Percentiles rank a stretch among this genome's conserved stretches.
Conservation (phyloP, 2,888 invertebrate genomes). For the Xestoiulus laeticollis region DNA sequence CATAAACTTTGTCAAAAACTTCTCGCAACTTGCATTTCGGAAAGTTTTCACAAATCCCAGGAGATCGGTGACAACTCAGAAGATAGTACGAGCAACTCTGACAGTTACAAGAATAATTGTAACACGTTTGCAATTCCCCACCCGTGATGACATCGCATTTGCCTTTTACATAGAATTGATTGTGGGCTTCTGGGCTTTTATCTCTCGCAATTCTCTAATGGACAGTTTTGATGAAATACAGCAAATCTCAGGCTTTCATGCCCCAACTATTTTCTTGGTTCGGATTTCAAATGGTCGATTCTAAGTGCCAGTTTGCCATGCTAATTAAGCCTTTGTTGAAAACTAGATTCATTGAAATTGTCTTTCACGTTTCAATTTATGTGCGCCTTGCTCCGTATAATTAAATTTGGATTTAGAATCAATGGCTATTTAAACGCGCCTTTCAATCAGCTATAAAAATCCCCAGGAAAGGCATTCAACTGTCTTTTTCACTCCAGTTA, state of each 20-base stretch:
- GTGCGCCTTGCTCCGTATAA: conserved; percentile 34
- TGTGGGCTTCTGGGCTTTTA: conserved; percentile 21
- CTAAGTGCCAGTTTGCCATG: neutral
- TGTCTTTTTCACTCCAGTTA: conserved; percentile 24
- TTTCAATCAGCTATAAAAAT: conserved; percentile 23
- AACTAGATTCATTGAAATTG: neutral
- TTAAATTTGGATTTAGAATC: conserved; percentile 29
- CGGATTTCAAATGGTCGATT: neutral
- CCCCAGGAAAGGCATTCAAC: neutral
- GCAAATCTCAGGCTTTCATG: conserved; percentile 29
- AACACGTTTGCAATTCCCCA: neutral
- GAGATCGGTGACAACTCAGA: neutral
- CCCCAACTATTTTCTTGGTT: conserved; percentile 7
- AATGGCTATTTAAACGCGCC: conserved; percentile 29
- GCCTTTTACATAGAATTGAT: neutral
- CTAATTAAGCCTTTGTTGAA: conserved; percentile 23
- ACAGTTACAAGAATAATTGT: neutral
- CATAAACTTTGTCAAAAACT: conserved; percentile 16
- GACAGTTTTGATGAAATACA: conserved; percentile 3
- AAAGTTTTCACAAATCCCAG: neutral
- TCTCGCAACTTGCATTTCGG: neutral
- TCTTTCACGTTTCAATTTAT: neutral
- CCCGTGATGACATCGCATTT: neutral
- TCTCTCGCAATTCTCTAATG: conserved; percentile 15
- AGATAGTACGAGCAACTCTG: neutral